A percentile compares a stretch with the other conserved stretches of the same genome.
Evolutionary conservation across 2,113 vertebrate species (phyloP).

Genomic region (Calonectris borealis): DNA sequence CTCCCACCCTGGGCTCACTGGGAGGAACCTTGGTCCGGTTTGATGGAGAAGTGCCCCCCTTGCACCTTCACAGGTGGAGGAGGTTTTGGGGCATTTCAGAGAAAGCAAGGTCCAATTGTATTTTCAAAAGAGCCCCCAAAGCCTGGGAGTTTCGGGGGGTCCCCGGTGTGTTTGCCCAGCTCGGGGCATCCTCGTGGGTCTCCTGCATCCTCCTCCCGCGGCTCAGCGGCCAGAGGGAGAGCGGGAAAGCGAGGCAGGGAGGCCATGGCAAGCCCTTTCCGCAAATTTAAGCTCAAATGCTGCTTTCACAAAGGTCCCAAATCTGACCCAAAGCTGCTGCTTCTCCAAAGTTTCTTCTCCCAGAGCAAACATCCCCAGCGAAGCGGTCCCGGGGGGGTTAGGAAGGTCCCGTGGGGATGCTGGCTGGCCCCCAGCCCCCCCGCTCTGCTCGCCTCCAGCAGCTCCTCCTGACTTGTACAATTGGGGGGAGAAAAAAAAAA

Average conservation of each 20-base stretch:
- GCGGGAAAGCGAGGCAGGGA: not conserved
- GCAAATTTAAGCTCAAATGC: not conserved
- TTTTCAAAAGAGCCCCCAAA: not conserved
- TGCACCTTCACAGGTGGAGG: fast-evolving
- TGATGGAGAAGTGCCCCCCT: not conserved
- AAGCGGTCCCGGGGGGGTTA: not conserved
- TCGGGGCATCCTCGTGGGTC: fast-evolving
- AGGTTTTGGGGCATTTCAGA: not conserved
- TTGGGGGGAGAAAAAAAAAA: not conserved
- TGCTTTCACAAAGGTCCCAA: not conserved
- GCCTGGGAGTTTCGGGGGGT: too few relatives aligned
- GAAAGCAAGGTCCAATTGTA: not conserved
- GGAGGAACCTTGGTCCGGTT: not conserved
- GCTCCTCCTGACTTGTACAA: not conserved
- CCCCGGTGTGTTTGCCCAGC: not conserved
- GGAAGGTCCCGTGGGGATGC: not conserved
- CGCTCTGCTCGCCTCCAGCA: not conserved
- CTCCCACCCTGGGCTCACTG: not conserved
- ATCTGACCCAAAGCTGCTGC: not conserved
- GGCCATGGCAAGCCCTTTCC: not conserved
- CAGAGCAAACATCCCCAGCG: not conserved
- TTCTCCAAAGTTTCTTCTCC: not conserved
- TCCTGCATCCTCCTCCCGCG: not conserved
- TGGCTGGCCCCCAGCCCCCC: not conserved
- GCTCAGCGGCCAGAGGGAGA: not conserved